Evolutionary conservation across 2,797 vertebrate genomes (phyloP).

Genomic region (Gambelia wislizenii): DNA sequence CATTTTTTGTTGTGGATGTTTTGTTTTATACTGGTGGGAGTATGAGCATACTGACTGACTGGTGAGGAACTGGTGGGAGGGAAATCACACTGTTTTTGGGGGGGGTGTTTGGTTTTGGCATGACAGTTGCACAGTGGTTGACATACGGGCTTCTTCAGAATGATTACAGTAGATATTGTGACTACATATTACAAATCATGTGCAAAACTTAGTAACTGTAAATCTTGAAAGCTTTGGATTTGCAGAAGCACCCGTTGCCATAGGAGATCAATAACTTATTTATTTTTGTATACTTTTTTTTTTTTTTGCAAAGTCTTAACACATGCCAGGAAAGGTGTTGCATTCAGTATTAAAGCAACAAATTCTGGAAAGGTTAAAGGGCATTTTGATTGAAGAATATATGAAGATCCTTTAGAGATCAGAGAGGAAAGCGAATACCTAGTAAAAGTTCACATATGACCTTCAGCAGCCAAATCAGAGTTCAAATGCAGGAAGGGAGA

Average conservation of each 20-base stretch:
- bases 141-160: slow-evolving; percentile 44
- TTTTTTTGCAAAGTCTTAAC: neutral
- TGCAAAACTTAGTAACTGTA: slow-evolving; percentile 17
- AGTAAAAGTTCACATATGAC: slow-evolving; percentile 10
- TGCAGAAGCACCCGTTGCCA: neutral
- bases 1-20: neutral
- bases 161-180: slow-evolving; percentile 29
- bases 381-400: neutral
- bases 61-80: neutral
- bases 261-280: slow-evolving; percentile 31
- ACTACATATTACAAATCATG: slow-evolving; percentile 31
- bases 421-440: neutral
- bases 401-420: neutral
- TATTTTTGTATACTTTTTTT: neutral
- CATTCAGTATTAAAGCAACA: slow-evolving; percentile 30
- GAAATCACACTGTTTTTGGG: slow-evolving; percentile 29
- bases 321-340: neutral
- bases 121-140: slow-evolving; percentile 41
- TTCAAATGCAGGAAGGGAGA: neutral
- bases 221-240: slow-evolving; percentile 22
- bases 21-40: slow-evolving; percentile 29
- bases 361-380: neutral
- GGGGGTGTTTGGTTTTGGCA: slow-evolving; percentile 7
- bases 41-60: slow-evolving; percentile 35
- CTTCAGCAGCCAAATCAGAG: neutral